Evolutionary conservation across 2,888 invertebrate species (phyloP), one percentile per base, ranked within the genome.

Genomic region (Epicampocera succincta): DNA sequence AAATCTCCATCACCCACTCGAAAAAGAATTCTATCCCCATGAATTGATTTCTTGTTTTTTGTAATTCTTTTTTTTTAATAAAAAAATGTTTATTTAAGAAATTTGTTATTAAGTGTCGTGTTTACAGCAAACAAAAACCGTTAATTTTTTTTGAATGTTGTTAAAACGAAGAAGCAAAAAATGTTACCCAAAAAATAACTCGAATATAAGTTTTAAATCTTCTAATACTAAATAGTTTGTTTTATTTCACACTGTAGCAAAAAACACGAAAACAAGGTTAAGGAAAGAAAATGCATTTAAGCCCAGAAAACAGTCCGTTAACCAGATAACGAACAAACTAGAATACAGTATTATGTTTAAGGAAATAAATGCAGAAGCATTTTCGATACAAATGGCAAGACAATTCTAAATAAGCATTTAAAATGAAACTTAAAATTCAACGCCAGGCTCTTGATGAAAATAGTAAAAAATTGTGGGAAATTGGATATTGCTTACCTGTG

Each of bases 1-100:
- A 82, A 80, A 80, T 80, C 80, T 72, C 80, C 80, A 48, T 71
- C 80, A 66, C 58, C 71, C 42, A 74, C 65, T 78, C 77, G 82
- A 82, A 82, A 66, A 40, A 66, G 71, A 74, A 29, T 58, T 56
- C 11, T 77, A 60, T 74, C 69, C 48, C 78, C 71, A 1, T 78
- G 71, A 82, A 66, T 40, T 65, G 33, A 54, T 61, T 42, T 48
- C 48, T 40, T 68, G 29, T 29, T 61, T 29, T 33, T 72, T 65
- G 29, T 61, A 15, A 21, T 54, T 63, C 29, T 65, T 25, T 54
- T 68, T 60, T 61, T 61, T 60, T 72, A 75, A 44, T 65, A 58
- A 71, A 65, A 48, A 71, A 46, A 58, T 69, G 69, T 72, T 25
- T 76, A 66, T 17, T 76, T n/a, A n/a, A n/a, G 76, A 56, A 61